These are phyloP conservation scores for Polydrusus pterygomalis DNA, from an alignment of 2,888 invertebrate genomes.

Conservation along the genomic window DNA sequence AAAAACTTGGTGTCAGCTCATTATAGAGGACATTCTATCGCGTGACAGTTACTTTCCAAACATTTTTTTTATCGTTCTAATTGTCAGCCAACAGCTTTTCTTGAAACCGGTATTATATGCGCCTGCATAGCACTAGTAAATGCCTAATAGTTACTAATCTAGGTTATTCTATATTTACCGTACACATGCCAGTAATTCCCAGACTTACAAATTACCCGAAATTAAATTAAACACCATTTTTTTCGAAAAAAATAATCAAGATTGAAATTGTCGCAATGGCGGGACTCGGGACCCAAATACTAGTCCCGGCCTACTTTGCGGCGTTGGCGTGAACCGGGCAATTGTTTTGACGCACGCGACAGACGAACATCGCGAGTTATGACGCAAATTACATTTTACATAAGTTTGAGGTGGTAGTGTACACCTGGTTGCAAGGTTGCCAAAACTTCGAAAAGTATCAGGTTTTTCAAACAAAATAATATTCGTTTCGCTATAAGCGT, in stretches of 20 bases:
- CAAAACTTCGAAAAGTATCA: conserved; percentile 3
- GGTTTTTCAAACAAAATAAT: too few species aligned
- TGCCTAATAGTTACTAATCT: too few species aligned
- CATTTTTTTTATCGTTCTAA: too few species aligned
- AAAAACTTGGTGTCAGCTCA: too few species aligned
- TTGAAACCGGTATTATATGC: too few species aligned
- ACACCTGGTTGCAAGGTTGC: conserved; percentile 57
- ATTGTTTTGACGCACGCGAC: conserved; percentile 59
- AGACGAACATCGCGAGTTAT: conserved; percentile 58
- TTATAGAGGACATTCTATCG: too few species aligned
- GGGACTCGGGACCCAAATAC: conserved; percentile 23
- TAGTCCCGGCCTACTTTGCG: conserved; percentile 40
- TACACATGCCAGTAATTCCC: not conserved
- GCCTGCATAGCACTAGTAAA: too few species aligned
- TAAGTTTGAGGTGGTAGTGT: conserved; percentile 57
- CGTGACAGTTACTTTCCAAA: too few species aligned
- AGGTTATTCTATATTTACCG: too few species aligned
- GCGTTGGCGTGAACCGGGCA: conserved; percentile 37
- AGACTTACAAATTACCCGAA: conserved; percentile 35
- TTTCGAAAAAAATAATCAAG: not conserved
- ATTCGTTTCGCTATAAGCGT: too few species aligned
- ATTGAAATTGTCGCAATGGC: conserved; percentile 22
- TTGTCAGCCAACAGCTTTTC: too few species aligned
- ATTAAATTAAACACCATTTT: conserved; percentile 15
- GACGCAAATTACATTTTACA: conserved; percentile 66